A percentile compares a stretch with the other conserved stretches of the same genome.
Evolutionary conservation across 2,888 invertebrate species (phyloP).

Genomic region (Asteroscopus sphinx): DNA sequence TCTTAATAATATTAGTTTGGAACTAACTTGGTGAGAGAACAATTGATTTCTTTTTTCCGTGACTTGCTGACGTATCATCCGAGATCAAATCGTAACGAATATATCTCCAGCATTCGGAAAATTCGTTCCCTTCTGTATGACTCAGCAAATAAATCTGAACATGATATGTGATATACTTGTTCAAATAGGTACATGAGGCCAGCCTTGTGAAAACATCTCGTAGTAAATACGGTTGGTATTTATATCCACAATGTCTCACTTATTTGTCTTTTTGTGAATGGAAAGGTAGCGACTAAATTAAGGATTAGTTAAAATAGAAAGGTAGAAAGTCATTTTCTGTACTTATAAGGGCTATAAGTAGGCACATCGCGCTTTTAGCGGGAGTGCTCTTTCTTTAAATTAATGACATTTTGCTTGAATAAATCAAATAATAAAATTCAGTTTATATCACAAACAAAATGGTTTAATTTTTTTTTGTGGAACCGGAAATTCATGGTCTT

Average conservation of each 20-base stretch:
- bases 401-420: slow-evolving; percentile 66
- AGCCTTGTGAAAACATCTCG: slow-evolving; percentile 28
- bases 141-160: slow-evolving; percentile 60
- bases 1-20: slow-evolving; percentile 48
- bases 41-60: slow-evolving; percentile 62
- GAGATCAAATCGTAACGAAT: slow-evolving; percentile 60
- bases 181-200: slow-evolving; percentile 25
- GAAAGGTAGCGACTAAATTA: slow-evolving; percentile 53
- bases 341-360: no score
- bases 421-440: slow-evolving; percentile 66
- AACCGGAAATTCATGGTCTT: no score
- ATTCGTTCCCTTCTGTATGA: slow-evolving; percentile 55
- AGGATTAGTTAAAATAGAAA: slow-evolving; percentile 56
- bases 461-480: no score
- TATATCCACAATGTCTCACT: slow-evolving; percentile 26
- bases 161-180: slow-evolving; percentile 43
- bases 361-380: slow-evolving; percentile 39
- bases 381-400: slow-evolving; percentile 61
- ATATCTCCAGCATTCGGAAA: slow-evolving; percentile 53
- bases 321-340: no score
- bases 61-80: slow-evolving; percentile 62
- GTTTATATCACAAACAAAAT: slow-evolving; percentile 56
- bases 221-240: slow-evolving; percentile 34
- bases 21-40: slow-evolving; percentile 43
- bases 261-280: slow-evolving; percentile 37